Evolutionary conservation across 2,113 vertebrate species (phyloP).

Genomic region (Leptosomus discolor): DNA sequence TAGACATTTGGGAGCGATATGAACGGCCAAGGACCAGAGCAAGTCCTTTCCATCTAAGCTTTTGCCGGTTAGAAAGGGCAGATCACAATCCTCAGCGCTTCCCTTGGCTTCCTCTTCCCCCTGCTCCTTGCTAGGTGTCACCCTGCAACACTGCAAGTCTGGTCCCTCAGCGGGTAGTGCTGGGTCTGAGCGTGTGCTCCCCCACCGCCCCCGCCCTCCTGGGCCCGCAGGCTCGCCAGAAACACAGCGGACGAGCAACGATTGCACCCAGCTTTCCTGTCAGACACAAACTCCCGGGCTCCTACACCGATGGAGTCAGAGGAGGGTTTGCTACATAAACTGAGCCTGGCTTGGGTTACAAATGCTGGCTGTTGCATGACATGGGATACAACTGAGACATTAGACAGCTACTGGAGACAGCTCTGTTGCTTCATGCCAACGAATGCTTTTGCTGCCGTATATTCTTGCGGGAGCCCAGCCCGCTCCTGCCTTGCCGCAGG

Average conservation of each 20-base stretch:
- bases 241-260: accelerated
- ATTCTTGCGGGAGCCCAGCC: not conserved
- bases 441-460: constrained; percentile 19
- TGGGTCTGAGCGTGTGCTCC: not conserved
- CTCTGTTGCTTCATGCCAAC: constrained; percentile 53
- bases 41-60: not conserved
- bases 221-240: not conserved
- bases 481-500: not conserved
- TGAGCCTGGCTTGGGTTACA: constrained; percentile 32
- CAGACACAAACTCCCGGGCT: constrained; percentile 1
- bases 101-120: not conserved
- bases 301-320: not conserved
- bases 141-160: accelerated
- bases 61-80: not conserved
- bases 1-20: not conserved
- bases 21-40: not conserved
- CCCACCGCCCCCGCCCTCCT: not conserved
- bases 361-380: constrained; percentile 48
- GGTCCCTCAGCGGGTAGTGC: not conserved
- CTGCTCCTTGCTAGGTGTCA: not conserved
- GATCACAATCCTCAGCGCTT: accelerated
- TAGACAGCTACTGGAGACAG: constrained; percentile 49
- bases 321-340: constrained; percentile 33
- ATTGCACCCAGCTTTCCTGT: not conserved
- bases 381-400: constrained; percentile 12